Conservation (phyloP, 2,888 invertebrate species). For the Schrankia costaestrigalis region DNA sequence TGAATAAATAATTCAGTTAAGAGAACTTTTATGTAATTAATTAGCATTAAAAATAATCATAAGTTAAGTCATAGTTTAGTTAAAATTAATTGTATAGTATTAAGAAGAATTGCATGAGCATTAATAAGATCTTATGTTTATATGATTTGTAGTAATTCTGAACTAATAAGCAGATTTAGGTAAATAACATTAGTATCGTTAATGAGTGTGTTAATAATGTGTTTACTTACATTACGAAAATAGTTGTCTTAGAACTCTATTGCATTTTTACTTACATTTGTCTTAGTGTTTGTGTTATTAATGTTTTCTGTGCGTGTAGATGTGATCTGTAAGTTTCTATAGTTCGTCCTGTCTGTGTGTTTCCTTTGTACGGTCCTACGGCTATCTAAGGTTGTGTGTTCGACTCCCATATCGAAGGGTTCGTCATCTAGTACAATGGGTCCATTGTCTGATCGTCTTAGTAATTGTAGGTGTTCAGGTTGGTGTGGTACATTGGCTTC, state of each 20-base stretch:
- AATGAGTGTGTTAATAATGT: too few species aligned
- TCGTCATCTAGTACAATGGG: conserved; percentile 53
- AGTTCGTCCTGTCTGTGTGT: conserved; percentile 32
- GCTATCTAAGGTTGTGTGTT: conserved; percentile 34
- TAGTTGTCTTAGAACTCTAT: background rate
- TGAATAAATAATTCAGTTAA: too few species aligned
- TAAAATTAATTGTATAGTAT: too few species aligned
- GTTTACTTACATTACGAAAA: too few species aligned
- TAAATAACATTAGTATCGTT: too few species aligned
- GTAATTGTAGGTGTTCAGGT: conserved; percentile 51
- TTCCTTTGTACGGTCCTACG: conserved; percentile 49
- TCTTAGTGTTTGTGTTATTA: conserved; percentile 32
- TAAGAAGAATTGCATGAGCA: too few species aligned
- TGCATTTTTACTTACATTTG: conserved; percentile 41
- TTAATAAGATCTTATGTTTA: too few species aligned
- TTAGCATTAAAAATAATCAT: too few species aligned
- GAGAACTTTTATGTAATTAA: too few species aligned
- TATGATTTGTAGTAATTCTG: too few species aligned
- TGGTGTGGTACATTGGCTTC: conserved; percentile 45
- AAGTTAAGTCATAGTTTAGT: too few species aligned
- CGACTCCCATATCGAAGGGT: conserved; percentile 50
- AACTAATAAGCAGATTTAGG: too few species aligned
- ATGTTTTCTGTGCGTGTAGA: conserved; percentile 24
- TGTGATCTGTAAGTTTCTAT: conserved; percentile 36
- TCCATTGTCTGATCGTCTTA: conserved; percentile 61